These are phyloP conservation scores for Hippasteria phrygiana DNA, from an alignment of 53 echinoderm and acorn worm genomes.

Conservation along the genomic window DNA sequence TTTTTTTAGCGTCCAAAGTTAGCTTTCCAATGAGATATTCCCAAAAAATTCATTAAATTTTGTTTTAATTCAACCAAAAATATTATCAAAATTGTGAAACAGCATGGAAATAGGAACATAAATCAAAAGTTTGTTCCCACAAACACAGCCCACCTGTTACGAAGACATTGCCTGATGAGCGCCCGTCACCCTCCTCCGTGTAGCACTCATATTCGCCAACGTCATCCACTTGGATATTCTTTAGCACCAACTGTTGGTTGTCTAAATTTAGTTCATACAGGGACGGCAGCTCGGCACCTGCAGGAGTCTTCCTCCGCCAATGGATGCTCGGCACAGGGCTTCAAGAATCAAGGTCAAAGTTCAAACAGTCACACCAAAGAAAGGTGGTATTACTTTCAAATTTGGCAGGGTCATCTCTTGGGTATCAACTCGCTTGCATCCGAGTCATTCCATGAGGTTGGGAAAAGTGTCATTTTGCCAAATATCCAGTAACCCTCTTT, in stretches of 20 bases:
- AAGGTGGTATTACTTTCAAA: too few relatives aligned
- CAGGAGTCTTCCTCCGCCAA: conserved; percentile 70
- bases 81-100: not conserved
- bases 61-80: not conserved
- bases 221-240: conserved; percentile 68
- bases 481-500: too few relatives aligned
- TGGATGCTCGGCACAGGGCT: conserved; percentile 18
- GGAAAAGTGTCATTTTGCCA: too few relatives aligned
- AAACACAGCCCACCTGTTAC: conserved; percentile 64
- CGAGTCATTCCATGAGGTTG: too few relatives aligned
- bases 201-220: conserved; percentile 80
- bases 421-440: too few relatives aligned
- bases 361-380: too few relatives aligned
- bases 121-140: not conserved
- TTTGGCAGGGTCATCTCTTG: too few relatives aligned
- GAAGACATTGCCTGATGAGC: conserved; percentile 47
- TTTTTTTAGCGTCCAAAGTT: too few relatives aligned
- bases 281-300: conserved; percentile 45
- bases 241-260: conserved; percentile 72
- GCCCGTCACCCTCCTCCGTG: conserved; percentile 31
- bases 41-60: too few relatives aligned
- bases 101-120: not conserved
- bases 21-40: too few relatives aligned
- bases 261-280: not conserved
- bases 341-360: not conserved